Evolutionary conservation across 1,140 invertebrate genomes (phyloP), one percentile per base, ranked within the genome.

Genomic region (Heliothis subflexa): DNA sequence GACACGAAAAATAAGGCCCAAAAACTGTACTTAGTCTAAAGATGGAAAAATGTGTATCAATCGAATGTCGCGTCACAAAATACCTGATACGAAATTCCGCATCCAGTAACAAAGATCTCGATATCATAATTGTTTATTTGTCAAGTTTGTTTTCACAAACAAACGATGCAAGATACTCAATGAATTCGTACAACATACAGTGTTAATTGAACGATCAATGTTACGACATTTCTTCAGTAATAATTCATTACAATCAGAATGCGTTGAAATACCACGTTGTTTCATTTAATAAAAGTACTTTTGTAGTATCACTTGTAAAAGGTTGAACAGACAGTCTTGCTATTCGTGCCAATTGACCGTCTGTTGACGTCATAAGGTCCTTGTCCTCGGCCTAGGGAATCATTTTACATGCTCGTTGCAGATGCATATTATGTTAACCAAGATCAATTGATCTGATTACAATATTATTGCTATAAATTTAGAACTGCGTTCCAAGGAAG

Each of bases 391-490:
- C 52, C 71, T 16, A 59, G 11, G 71, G 71, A 55, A 45, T 73
- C 71, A 59, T n/a, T 40, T 71, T 71, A 71, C 71, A 59, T 47
- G 21, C 49, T 18, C 68, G 16, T 59, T 73, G 71, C 14, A 14
- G 14, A 72, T 33, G 33, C 16, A 18, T 55, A 52, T 52, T 50
- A 47, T 18, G 45, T 73, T 73, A 73, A 66, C 45, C 45, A 13
- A 47, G 62, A 66, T 66, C 62, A 66, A 66, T 66, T 66, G 64
- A 68, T 50, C 18, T 68, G 45, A 71, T 71, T 71, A 50, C 33
- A 40, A 7, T 28, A 64, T 75, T 50, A 75, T 75, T 47, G 33
- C 16, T n/a, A n/a, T n/a, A n/a, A 28, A 49, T 25, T 49, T 61
- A 59, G 12, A 73, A 59, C 0, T 59, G 61, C 61, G 59, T 62